These are phyloP conservation scores for Cnemophilus loriae DNA, from an alignment of 2,113 vertebrate genomes.

Conservation along the genomic window DNA sequence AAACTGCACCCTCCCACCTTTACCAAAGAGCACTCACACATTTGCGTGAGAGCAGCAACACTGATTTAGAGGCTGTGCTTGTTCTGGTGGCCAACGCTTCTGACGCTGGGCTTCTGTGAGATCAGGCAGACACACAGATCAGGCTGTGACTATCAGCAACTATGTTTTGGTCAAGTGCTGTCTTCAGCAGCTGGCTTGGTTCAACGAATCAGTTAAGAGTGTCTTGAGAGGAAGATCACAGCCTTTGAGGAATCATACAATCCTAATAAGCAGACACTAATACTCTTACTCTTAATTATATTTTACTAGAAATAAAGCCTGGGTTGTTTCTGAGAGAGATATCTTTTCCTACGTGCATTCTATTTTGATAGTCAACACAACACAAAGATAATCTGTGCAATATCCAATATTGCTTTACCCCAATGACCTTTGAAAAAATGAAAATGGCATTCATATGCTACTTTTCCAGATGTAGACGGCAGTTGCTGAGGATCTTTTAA, in stretches of 20 bases:
- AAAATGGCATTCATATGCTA: background rate
- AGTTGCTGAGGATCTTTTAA: background rate
- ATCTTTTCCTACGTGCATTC: background rate
- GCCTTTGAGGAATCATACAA: background rate
- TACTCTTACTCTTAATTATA: background rate
- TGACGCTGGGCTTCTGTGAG: fast-evolving
- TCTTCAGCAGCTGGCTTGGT: background rate
- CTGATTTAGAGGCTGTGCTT: background rate
- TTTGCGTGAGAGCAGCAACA: background rate
- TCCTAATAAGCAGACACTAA: background rate
- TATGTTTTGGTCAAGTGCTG: background rate
- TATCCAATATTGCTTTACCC: background rate
- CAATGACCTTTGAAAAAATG: background rate
- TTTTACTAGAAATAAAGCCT: background rate
- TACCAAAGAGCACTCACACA: background rate
- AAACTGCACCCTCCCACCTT: background rate
- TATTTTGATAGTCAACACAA: background rate
- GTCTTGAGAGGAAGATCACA: background rate
- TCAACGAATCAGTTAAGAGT: background rate
- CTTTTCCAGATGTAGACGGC: background rate
- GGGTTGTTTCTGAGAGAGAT: background rate
- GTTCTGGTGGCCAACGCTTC: background rate
- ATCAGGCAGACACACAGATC: background rate
- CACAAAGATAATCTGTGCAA: background rate
- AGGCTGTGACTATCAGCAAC: background rate